Base-by-base conservation (phyloP, 2,888 invertebrate species). In the Agonum fuliginosum region DNA sequence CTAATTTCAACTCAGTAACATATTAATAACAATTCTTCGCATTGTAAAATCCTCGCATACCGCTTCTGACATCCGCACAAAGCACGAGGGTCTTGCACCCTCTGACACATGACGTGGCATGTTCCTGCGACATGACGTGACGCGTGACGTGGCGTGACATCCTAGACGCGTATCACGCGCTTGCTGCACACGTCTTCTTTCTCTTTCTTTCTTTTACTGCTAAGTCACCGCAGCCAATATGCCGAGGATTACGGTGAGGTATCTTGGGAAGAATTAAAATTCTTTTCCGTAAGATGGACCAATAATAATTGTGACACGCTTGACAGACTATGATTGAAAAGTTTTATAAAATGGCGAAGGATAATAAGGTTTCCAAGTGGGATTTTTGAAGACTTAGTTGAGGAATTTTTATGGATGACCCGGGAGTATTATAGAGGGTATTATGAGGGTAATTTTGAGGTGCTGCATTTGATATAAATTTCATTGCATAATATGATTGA, bases 211-310 rank as follows among this genome's bases (percentile, higher is more conserved):
- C 67, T 4, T 46, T 12, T 30, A 30, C 24, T 54, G 10, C 17
- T 14, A 5, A 3, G 30, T 30, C 12, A 54, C 54, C 17, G 27
- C 30, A 12, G 3, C 30, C 30, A 30, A 30, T 30, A 30, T 30
- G 4, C 30, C 30, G 12, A 17, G 46, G 46, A 46, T 46, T 46
- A 46, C 46, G 4, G 6, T 6, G 43, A n/a, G 10, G 46, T n/a
- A n/a, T n/a, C n/a, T n/a, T n/a, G n/a, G n/a, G 27, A 72, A 73
- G 73, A 73, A 73, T 73, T 73, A 73, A 58, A 58, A 73, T 73
- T 73, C 73, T 37, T 41, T 73, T 10, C 27, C 17, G 3, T 20
- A 10, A 41, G 67, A 67, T 70, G 46, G 41, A 20, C 37, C 51
- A n/a, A n/a, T 41, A 51, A 51, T 51, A 73, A 73, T 73, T 73